Percentiles rank a stretch among this genome's conserved stretches.
These are phyloP conservation scores for Oreochromis tanganicae DNA, from an alignment of 2,113 vertebrate species.

Conservation along the genomic window DNA sequence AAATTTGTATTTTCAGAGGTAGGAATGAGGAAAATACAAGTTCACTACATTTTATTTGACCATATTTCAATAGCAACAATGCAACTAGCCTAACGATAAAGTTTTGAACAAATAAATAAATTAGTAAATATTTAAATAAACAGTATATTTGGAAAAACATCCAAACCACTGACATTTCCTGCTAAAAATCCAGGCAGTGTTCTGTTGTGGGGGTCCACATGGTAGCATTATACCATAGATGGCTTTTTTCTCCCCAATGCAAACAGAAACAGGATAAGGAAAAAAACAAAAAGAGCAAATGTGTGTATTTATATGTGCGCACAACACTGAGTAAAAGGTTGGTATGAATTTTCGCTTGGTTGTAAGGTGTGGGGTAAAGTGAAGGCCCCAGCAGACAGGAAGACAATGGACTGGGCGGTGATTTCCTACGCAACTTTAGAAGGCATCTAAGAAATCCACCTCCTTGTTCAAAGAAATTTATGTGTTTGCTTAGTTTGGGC, in stretches of 20 bases:
- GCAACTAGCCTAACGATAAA: not conserved
- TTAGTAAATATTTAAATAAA: not conserved
- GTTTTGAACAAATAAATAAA: not conserved
- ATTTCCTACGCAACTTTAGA: slow-evolving; percentile 30
- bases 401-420: not conserved
- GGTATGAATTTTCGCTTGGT: not conserved
- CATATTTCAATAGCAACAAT: not conserved
- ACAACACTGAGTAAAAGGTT: slow-evolving; percentile 17
- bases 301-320: not conserved
- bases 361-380: not conserved
- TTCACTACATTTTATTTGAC: not conserved
- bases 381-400: not conserved
- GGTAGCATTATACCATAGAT: not conserved
- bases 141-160: not conserved
- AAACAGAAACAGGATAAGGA: not conserved
- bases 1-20: not conserved
- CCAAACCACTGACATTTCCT: not conserved
- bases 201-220: slow-evolving; percentile 7
- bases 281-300: not conserved
- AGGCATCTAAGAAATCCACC: slow-evolving; percentile 16
- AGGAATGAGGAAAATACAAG: not conserved
- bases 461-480: slow-evolving; percentile 50
- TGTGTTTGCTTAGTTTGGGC: slow-evolving; percentile 47
- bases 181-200: not conserved
- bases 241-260: not conserved